phyloP scores from a whole-genome alignment of 2,113 vertebrate genomes.

The Emydocephalus ijimae region DNA sequence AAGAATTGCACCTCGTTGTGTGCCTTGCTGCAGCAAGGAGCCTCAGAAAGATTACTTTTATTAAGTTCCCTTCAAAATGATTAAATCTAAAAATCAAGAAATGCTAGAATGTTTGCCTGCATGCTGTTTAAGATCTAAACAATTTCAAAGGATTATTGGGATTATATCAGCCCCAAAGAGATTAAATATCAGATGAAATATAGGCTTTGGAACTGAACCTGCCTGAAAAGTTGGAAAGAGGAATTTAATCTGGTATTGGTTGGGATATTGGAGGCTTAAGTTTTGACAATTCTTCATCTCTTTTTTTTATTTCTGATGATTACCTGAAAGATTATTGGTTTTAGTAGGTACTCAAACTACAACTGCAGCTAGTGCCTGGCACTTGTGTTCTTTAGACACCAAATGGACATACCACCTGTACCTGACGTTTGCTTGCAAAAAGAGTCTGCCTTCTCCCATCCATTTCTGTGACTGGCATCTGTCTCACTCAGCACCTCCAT shows the following conservation, averaged over 20 bases:
- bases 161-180: neutral
- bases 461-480: neutral
- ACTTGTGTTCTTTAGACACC: neutral
- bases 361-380: conserved; percentile 29
- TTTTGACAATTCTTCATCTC: conserved; percentile 2
- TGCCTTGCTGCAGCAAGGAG: neutral
- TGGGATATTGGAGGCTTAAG: conserved; percentile 3
- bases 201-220: neutral
- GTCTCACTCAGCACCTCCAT: neutral
- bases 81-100: neutral
- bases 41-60: neutral
- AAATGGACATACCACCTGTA: neutral
- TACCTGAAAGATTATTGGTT: neutral
- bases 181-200: neutral
- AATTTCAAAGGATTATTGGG: neutral
- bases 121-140: neutral
- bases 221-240: neutral
- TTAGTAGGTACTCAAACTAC: conserved; percentile 26
- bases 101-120: neutral
- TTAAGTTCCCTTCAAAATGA: neutral
- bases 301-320: conserved; percentile 28
- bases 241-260: conserved; percentile 14
- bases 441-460: neutral
- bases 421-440: neutral
- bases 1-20: neutral